Conservation (phyloP, 1,140 invertebrate genomes). For the Cyclargus thomasi region DNA sequence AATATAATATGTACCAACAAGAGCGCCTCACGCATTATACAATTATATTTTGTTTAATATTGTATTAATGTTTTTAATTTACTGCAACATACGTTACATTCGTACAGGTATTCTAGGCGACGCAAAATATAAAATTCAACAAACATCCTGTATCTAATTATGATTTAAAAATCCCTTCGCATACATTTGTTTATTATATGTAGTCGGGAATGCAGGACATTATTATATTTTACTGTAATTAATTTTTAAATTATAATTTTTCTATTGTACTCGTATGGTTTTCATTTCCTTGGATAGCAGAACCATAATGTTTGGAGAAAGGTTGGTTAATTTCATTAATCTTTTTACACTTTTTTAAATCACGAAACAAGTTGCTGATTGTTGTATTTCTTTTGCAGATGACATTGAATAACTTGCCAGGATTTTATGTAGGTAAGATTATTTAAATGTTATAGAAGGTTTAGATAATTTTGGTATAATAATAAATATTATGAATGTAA, state of each 20-base stretch:
- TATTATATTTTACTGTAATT: conserved; percentile 70
- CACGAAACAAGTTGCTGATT: not conserved
- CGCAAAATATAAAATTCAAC: conserved; percentile 18
- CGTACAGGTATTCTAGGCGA: not conserved
- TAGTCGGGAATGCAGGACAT: conserved; percentile 44
- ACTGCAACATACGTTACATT: conserved; percentile 21
- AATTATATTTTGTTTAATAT: conserved; percentile 15
- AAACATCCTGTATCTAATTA: conserved; percentile 31
- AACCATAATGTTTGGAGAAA: conserved; percentile 5
- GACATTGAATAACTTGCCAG: not conserved
- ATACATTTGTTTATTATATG: conserved; percentile 41
- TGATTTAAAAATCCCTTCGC: conserved; percentile 31
- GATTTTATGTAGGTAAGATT: too few species aligned
- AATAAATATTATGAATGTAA: too few species aligned
- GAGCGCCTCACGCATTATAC: conserved; percentile 53
- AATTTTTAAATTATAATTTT: conserved; percentile 75
- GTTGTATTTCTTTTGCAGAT: not conserved
- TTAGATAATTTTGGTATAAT: too few species aligned
- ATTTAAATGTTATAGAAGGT: too few species aligned
- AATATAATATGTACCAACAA: conserved; percentile 64
- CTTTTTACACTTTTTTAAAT: not conserved
- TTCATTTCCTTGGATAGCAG: conserved; percentile 17
- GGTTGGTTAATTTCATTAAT: conserved; percentile 22
- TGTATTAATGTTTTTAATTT: conserved; percentile 30
- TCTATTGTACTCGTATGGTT: conserved; percentile 51